These are phyloP conservation scores for Aplodontia rufa DNA, from an alignment of 2,113 vertebrate genomes.

Conservation along the genomic window DNA sequence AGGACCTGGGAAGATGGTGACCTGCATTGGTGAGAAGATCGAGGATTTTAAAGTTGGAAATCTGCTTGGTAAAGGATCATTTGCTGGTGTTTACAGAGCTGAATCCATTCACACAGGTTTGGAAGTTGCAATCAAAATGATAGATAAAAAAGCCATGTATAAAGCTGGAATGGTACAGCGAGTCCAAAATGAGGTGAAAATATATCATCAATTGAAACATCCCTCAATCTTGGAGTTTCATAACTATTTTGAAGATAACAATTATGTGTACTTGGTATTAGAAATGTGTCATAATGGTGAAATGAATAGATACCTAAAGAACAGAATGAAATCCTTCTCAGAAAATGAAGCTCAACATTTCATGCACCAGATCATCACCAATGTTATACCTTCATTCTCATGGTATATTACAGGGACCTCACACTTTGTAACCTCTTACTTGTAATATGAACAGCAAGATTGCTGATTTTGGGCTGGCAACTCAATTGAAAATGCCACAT, in stretches of 20 bases:
- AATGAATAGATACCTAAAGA: slow-evolving; percentile 97
- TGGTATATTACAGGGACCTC: slow-evolving; percentile 97
- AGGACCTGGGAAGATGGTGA: slow-evolving; percentile 81
- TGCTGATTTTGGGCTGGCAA: slow-evolving; percentile 96
- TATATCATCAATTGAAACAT: slow-evolving; percentile 97
- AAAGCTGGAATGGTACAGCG: slow-evolving; percentile 97
- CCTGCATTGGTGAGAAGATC: slow-evolving; percentile 92
- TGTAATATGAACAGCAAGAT: slow-evolving; percentile 96
- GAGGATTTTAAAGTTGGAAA: slow-evolving; percentile 98
- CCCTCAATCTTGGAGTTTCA: slow-evolving; percentile 98
- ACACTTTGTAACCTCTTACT: slow-evolving; percentile 97
- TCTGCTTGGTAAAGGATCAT: slow-evolving; percentile 97
- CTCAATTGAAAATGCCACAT: slow-evolving; percentile 94
- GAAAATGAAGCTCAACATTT: slow-evolving; percentile 97
- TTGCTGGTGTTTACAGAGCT: slow-evolving; percentile 97
- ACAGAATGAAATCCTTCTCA: slow-evolving; percentile 90
- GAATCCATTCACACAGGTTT: slow-evolving; percentile 94
- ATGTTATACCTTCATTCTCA: slow-evolving; percentile 98
- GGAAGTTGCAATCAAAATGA: slow-evolving; percentile 99
- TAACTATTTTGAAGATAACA: slow-evolving; percentile 98
- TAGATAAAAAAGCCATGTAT: slow-evolving; percentile 99
- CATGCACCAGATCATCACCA: slow-evolving; percentile 96
- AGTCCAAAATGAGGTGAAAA: slow-evolving; percentile 98
- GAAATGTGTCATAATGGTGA: slow-evolving; percentile 99
- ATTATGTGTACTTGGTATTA: slow-evolving; percentile 97